Evolutionary conservation across 30 jellyfish, hydroid and myxozoan species (phyloP).

Genomic region (Rhopilema esculentum): DNA sequence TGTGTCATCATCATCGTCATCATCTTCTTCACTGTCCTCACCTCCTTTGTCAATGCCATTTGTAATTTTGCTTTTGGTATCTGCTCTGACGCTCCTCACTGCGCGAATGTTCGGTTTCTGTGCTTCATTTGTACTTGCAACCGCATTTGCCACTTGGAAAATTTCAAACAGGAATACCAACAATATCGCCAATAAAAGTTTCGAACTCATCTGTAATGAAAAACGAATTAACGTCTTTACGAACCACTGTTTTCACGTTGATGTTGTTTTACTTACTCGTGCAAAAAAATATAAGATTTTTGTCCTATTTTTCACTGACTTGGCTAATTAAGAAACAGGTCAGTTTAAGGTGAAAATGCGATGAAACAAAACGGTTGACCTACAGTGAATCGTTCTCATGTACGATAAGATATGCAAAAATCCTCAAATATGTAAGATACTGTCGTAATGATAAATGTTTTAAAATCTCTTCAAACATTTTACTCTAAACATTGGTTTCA

Average conservation of each 20-base stretch:
- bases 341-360: neutral
- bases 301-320: neutral
- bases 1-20: conserved; percentile 25
- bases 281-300: too few relatives aligned
- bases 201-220: neutral
- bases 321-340: neutral
- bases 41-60: conserved; percentile 47
- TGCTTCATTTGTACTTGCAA: neutral
- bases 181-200: neutral
- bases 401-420: neutral
- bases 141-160: neutral
- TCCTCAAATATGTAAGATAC: too few relatives aligned
- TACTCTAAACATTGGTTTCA: too few relatives aligned
- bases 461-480: too few relatives aligned
- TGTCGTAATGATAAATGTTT: too few relatives aligned
- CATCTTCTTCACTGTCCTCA: conserved; percentile 7
- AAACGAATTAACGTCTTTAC: too few relatives aligned
- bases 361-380: neutral
- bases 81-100: conserved; percentile 1
- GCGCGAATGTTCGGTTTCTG: neutral
- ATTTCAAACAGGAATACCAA: neutral
- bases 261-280: too few relatives aligned
- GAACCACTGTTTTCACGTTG: too few relatives aligned
- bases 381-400: neutral
- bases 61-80: conserved; percentile 18